Evolutionary conservation across 2,797 vertebrate genomes (phyloP).

Genomic region (Fistularia tabacaria): DNA sequence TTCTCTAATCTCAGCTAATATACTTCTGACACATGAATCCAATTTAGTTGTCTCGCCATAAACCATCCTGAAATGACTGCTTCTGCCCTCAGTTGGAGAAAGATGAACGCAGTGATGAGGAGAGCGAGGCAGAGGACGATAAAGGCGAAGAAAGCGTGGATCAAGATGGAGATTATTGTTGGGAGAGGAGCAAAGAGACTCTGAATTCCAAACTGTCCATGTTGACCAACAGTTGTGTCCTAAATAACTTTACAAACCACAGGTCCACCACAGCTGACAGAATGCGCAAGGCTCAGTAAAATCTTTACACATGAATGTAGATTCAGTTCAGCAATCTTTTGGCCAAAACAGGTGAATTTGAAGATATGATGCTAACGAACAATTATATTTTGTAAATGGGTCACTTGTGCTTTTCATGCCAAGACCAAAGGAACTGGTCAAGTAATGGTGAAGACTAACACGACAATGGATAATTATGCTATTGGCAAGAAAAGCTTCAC

Average conservation of each 20-base stretch:
- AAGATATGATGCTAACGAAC: not conserved
- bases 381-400: not conserved
- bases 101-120: slow-evolving; percentile 89
- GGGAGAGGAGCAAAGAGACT: slow-evolving; percentile 57
- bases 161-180: slow-evolving; percentile 64
- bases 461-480: too few species aligned
- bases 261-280: slow-evolving; percentile 52
- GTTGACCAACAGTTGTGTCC: slow-evolving; percentile 69
- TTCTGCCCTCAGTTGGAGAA: slow-evolving; percentile 78
- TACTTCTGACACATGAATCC: too few species aligned
- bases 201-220: slow-evolving; percentile 64
- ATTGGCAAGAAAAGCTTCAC: too few species aligned
- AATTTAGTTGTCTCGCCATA: too few species aligned
- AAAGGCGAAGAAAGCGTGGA: slow-evolving; percentile 68
- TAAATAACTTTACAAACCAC: slow-evolving; percentile 64
- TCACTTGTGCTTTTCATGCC: too few species aligned
- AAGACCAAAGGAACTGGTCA: too few species aligned
- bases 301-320: too few species aligned
- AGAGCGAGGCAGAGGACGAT: slow-evolving; percentile 78
- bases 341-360: too few species aligned
- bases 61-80: not conserved
- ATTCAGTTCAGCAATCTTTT: not conserved
- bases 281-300: slow-evolving; percentile 59
- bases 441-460: too few species aligned
- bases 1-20: too few species aligned